Conservation (phyloP, 2,888 invertebrate species). For the Pyrgus malvae region DNA sequence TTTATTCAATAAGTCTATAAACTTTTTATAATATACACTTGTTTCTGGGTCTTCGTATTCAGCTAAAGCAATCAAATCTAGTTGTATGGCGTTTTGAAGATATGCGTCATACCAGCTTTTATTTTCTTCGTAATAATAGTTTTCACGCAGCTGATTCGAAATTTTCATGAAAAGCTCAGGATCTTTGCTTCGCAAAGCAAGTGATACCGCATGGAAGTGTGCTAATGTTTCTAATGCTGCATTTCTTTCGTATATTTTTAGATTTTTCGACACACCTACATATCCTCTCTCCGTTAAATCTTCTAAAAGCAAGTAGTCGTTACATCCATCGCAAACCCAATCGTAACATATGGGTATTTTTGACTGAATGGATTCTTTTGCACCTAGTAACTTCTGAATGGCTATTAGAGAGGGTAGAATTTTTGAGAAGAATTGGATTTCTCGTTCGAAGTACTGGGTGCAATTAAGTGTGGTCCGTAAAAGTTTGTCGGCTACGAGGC, state of each 20-base stretch:
- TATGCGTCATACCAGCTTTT: conserved; percentile 48
- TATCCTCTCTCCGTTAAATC: conserved; percentile 47
- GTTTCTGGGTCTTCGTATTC: conserved; percentile 44
- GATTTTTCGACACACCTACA: conserved; percentile 38
- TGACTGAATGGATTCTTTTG: conserved; percentile 47
- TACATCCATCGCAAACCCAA: conserved; percentile 43
- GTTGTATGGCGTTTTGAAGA: conserved; percentile 44
- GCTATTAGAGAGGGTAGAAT: conserved; percentile 46
- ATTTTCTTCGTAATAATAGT: conserved; percentile 48
- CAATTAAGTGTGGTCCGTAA: conserved; percentile 45
- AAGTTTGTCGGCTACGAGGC: conserved; percentile 42
- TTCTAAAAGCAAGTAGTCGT: conserved; percentile 55
- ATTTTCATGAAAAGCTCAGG: conserved; percentile 45
- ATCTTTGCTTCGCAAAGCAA: conserved; percentile 45
- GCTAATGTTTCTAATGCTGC: conserved; percentile 47
- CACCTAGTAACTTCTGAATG: conserved; percentile 45
- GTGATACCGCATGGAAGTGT: conserved; percentile 56
- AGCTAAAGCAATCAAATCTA: conserved; percentile 43
- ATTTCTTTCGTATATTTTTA: conserved; percentile 43
- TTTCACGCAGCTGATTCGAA: conserved; percentile 42
- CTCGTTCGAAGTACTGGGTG: conserved; percentile 45
- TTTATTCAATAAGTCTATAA: conserved; percentile 39
- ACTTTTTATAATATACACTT: conserved; percentile 50
- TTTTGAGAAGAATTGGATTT: conserved; percentile 46
- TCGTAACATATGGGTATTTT: conserved; percentile 48